Percentiles rank a stretch among this genome's conserved stretches.
These are phyloP conservation scores for Cheilosia pagana DNA, from an alignment of 2,888 invertebrate species.

Conservation along the genomic window DNA sequence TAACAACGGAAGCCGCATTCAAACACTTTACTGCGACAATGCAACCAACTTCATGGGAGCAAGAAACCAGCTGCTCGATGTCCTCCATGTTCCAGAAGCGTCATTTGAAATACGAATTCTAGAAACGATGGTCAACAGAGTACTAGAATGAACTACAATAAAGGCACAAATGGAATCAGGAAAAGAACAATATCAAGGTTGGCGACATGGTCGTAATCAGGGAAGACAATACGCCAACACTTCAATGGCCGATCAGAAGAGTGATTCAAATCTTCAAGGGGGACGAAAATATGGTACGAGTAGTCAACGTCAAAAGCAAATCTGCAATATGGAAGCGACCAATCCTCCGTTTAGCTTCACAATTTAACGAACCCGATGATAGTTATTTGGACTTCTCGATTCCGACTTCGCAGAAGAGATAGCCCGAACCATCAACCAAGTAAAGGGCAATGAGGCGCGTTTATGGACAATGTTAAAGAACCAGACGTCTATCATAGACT, in stretches of 20 bases:
- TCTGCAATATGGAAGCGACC: too few species aligned
- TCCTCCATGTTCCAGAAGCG: too few species aligned
- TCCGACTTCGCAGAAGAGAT: too few species aligned
- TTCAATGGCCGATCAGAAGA: slow-evolving; percentile 31
- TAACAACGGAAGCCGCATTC: too few species aligned
- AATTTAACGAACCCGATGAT: not conserved
- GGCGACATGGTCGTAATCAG: slow-evolving; percentile 24
- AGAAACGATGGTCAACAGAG: slow-evolving; percentile 31
- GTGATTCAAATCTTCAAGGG: too few species aligned
- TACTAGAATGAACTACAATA: slow-evolving; percentile 10
- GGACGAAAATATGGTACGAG: too few species aligned
- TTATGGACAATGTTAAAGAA: slow-evolving; percentile 13
- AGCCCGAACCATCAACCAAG: not conserved
- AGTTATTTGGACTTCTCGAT: too few species aligned
- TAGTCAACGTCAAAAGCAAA: too few species aligned
- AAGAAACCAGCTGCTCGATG: too few species aligned
- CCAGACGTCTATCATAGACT: not conserved
- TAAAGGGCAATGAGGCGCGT: not conserved
- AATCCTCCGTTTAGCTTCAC: not conserved
- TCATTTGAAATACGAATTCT: slow-evolving; percentile 21
- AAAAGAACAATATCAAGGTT: not conserved
- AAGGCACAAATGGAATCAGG: slow-evolving; percentile 46
- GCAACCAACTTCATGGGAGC: too few species aligned
- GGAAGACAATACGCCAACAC: slow-evolving; percentile 43
- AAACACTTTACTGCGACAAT: too few species aligned